phyloP scores from a whole-genome alignment of 92 coral and sea anemone species.

The Actinostola sp. region DNA sequence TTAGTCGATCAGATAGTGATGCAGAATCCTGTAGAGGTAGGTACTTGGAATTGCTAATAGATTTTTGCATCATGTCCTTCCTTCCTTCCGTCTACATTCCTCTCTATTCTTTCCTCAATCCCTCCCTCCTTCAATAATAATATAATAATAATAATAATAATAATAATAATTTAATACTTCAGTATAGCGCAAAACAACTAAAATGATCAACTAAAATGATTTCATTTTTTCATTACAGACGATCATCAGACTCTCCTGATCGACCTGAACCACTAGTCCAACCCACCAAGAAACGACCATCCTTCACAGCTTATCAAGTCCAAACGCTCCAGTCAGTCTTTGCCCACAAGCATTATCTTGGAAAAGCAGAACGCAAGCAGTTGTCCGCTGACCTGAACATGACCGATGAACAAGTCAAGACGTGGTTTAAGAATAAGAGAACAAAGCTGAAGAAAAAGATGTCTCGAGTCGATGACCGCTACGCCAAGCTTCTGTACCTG shows the following conservation, averaged over 20 bases:
- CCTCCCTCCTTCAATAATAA: too few species aligned
- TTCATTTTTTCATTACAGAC: too few species aligned
- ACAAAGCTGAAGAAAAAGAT: constrained; percentile 31
- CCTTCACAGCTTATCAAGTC: constrained; percentile 12
- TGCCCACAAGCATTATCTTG: constrained; percentile 6
- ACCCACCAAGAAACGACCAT: constrained; percentile 11
- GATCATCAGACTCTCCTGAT: constrained; percentile 4
- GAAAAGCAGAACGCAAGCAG: constrained; percentile 20
- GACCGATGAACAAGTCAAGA: constrained; percentile 35
- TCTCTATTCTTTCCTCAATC: too few species aligned
- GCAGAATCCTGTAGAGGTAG: too few species aligned
- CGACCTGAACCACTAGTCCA: neutral
- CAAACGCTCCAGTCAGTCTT: constrained; percentile 9
- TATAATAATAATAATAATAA: too few species aligned
- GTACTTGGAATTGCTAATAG: too few species aligned
- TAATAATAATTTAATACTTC: too few species aligned
- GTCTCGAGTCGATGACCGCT: constrained; percentile 1
- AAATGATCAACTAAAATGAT: too few species aligned
- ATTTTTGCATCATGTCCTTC: too few species aligned
- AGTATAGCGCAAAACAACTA: too few species aligned
- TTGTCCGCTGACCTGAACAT: constrained; percentile 28
- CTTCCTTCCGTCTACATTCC: too few species aligned
- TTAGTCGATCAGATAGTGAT: too few species aligned
- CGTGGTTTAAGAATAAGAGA: constrained; percentile 33
- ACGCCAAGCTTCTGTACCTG: constrained; percentile 18